Conservation (phyloP, 2,797 vertebrate genomes). For the Echeneis naucrates region DNA sequence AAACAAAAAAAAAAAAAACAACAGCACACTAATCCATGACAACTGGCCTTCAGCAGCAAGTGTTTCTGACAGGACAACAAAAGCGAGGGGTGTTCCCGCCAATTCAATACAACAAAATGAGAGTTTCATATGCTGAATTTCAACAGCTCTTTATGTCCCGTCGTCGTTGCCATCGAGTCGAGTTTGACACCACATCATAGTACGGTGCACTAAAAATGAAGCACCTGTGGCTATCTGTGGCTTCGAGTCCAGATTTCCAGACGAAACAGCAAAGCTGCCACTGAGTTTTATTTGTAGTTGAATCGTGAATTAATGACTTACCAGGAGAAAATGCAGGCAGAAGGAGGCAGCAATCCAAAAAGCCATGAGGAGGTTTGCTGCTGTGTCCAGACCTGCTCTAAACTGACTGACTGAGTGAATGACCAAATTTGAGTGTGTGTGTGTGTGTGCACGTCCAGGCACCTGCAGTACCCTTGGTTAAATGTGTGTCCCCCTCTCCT, state of each 20-base stretch:
- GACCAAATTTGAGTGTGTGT: slow-evolving; percentile 32
- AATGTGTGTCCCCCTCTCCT: background rate
- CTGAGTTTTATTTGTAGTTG: slow-evolving; percentile 4
- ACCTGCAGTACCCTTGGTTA: slow-evolving; percentile 9
- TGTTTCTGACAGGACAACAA: slow-evolving; percentile 82
- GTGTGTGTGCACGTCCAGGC: slow-evolving; percentile 5
- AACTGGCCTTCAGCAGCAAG: slow-evolving; percentile 61
- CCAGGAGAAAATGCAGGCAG: slow-evolving; percentile 71
- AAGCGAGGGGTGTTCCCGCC: slow-evolving; percentile 46
- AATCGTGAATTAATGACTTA: slow-evolving; percentile 58
- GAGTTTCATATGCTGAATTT: background rate
- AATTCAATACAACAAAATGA: slow-evolving; percentile 34
- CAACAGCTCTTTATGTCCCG: background rate
- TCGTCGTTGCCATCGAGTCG: background rate
- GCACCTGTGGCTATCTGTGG: background rate
- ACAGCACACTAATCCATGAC: slow-evolving; percentile 37
- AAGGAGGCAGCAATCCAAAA: slow-evolving; percentile 50
- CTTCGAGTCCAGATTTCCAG: background rate
- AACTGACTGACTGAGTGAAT: slow-evolving; percentile 44
- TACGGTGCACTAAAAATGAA: background rate
- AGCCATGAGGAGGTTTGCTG: slow-evolving; percentile 72
- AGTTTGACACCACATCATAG: background rate
- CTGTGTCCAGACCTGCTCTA: slow-evolving; percentile 25
- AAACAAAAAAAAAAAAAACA: background rate
- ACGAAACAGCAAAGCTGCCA: background rate